Conservation (phyloP, 2,797 vertebrate genomes). For the Fringilla coelebs region DNA sequence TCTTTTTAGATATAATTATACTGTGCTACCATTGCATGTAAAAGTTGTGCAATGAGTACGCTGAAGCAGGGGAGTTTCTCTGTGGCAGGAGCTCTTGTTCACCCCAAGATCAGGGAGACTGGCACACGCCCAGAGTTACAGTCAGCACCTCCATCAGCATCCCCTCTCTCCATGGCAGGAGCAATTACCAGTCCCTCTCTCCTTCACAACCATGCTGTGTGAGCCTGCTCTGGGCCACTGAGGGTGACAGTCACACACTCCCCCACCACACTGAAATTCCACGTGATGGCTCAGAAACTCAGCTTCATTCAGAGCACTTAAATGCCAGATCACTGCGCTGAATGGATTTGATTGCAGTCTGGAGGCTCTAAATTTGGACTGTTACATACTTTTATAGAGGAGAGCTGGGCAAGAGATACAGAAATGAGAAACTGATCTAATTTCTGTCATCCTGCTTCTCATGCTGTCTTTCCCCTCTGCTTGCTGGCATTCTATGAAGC, state of each 20-base stretch:
- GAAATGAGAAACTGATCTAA: background rate
- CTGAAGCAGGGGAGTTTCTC: background rate
- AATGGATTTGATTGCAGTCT: slow-evolving; percentile 2
- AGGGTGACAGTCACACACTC: background rate
- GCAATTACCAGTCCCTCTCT: background rate
- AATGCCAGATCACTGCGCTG: accelerated
- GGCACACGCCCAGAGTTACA: background rate
- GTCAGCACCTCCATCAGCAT: background rate
- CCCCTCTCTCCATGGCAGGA: accelerated
- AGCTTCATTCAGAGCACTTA: background rate
- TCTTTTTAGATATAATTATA: background rate
- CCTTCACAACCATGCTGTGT: accelerated
- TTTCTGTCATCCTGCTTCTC: background rate
- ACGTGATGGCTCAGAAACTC: background rate
- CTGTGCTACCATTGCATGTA: background rate
- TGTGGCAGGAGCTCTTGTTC: background rate
- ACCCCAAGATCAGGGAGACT: background rate
- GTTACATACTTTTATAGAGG: background rate
- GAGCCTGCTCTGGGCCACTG: accelerated
- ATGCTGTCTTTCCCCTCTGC: background rate
- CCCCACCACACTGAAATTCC: background rate
- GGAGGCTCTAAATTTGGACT: slow-evolving; percentile 1
- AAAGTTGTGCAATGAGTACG: accelerated
- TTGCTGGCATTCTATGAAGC: background rate
- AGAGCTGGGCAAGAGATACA: background rate